A percentile compares a stretch with the other conserved stretches of the same genome.
phyloP scores from a whole-genome alignment of 2,797 vertebrate genomes.

The Leptoclinus maculatus region DNA sequence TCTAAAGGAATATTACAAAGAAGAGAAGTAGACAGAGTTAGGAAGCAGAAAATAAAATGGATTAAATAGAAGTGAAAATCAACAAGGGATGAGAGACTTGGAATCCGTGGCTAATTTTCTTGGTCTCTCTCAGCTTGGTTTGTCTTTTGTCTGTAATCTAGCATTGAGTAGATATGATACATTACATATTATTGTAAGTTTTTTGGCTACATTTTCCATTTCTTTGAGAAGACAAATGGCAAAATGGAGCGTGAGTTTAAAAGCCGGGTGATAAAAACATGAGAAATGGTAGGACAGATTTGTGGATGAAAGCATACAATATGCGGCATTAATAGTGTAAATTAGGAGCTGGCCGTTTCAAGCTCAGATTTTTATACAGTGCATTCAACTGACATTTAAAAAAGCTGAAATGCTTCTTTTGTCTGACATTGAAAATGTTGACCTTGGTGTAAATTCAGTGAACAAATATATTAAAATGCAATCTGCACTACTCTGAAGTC shows the following conservation, averaged over 20 bases:
- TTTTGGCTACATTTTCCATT: slow-evolving; percentile 18
- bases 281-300: slow-evolving; percentile 7
- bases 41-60: slow-evolving; percentile 49
- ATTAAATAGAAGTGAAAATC: slow-evolving; percentile 45
- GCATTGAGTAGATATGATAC: background rate
- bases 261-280: slow-evolving; percentile 18
- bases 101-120: slow-evolving; percentile 45
- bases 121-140: slow-evolving; percentile 42
- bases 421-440: slow-evolving; percentile 13
- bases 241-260: slow-evolving; percentile 9
- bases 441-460: slow-evolving; percentile 11
- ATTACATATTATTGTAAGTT: slow-evolving; percentile 19
- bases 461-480: slow-evolving; percentile 1
- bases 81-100: slow-evolving; percentile 6
- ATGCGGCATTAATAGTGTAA: background rate
- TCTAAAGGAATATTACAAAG: slow-evolving; percentile 30
- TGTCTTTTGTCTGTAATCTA: slow-evolving; percentile 43
- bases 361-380: background rate
- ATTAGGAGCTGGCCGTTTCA: background rate
- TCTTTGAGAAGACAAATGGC: slow-evolving; percentile 17
- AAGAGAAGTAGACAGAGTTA: background rate
- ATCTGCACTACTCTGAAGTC: background rate
- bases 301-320: slow-evolving; percentile 9
- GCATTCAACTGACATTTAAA: background rate
- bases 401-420: background rate